These are phyloP conservation scores for Stegodyphus dumicola DNA, from an alignment of 1,140 invertebrate species.

Conservation along the genomic window DNA sequence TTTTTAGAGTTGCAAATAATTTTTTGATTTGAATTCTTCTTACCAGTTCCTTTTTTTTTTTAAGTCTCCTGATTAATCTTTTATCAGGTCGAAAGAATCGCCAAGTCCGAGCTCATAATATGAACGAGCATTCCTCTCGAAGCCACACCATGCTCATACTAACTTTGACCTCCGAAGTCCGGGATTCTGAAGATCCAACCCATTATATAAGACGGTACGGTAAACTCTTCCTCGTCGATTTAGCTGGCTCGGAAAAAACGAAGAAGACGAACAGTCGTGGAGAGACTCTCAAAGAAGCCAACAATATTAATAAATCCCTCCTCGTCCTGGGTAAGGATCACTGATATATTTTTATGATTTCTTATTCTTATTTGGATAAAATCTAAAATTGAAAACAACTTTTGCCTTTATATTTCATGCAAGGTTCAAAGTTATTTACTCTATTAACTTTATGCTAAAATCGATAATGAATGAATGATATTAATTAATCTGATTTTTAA, in stretches of 20 bases:
- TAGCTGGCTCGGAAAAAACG: slow-evolving; percentile 94
- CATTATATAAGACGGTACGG: slow-evolving; percentile 73
- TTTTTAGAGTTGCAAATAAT: too few species aligned
- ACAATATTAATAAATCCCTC: slow-evolving; percentile 95
- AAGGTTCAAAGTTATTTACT: too few species aligned
- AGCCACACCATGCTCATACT: slow-evolving; percentile 95
- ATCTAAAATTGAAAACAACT: too few species aligned
- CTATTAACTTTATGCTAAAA: too few species aligned
- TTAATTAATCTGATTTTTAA: too few species aligned
- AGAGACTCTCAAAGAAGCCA: slow-evolving; percentile 91
- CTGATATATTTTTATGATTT: too few species aligned
- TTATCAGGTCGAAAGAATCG: slow-evolving; percentile 84
- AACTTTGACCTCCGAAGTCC: slow-evolving; percentile 82
- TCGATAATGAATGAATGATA: too few species aligned
- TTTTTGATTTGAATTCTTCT: too few species aligned
- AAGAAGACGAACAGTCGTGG: slow-evolving; percentile 92
- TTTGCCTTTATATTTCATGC: too few species aligned
- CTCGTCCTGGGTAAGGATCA: slow-evolving; percentile 84
- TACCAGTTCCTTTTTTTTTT: too few species aligned
- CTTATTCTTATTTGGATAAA: too few species aligned
- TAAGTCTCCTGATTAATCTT: too few species aligned
- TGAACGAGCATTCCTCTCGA: slow-evolving; percentile 95
- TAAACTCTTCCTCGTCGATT: slow-evolving; percentile 94
- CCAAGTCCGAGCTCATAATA: slow-evolving; percentile 87
- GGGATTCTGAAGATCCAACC: slow-evolving; percentile 69